Evolutionary conservation across 1,140 invertebrate species (phyloP), one percentile per base, ranked within the genome.

Genomic region (Drosophila obscura): DNA sequence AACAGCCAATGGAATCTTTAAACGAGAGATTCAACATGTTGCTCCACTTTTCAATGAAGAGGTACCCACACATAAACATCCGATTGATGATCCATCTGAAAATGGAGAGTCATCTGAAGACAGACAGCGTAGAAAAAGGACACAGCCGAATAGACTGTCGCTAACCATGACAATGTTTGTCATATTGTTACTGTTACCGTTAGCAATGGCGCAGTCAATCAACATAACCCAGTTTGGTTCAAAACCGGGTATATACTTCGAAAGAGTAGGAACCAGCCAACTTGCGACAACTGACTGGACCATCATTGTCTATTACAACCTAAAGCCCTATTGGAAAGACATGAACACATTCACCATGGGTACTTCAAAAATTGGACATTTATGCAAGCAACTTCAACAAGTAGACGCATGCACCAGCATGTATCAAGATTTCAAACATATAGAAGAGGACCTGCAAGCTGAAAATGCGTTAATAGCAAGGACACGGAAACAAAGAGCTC

Each of bases 391-490:
- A 50, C 26, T 19, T 19, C 19, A 19, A 28, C 24, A 50, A 6
- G n/a, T n/a, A 7, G 24, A 50, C n/a, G 13, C 39, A 52, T 55
- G 39, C 26, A 15, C 19, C 9, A 24, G 53, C 11, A 26, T 56
- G 53, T 56, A 56, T n/a, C 39, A 56, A 13, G 7, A 56, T 9
- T 26, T 44, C 1, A 22, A 56, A 4, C 22, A 56, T 15, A 11
- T 44, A 4, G 53, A 56, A n/a, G 19, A 56, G n/a, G 53, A 44
- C 1, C 39, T 56, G 4, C 16, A 41, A 5, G 8, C 13, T 7
- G 28, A 31, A 31, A 31, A 44, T 19, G 19, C 19, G 19, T 19
- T 19, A 19, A 19, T 19, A 19, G 19, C 1, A 19, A 19, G 19
- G 1, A 19, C 19, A 19, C 16, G 43, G 16, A 22, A 35, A 9